phyloP scores from a whole-genome alignment of 2,888 invertebrate species.

The Drosophila atroscutellata region DNA sequence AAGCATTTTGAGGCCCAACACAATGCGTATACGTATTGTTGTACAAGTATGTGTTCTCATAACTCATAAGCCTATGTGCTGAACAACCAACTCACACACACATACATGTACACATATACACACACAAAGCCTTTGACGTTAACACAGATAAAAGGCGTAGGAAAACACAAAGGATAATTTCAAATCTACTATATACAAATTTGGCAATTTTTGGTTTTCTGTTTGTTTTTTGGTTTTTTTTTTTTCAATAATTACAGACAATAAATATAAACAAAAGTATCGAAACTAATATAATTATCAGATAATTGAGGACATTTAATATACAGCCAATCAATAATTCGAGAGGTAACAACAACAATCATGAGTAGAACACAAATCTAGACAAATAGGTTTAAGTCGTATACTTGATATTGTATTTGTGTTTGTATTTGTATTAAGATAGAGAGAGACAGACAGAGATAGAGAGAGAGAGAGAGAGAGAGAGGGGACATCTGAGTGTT shows the following conservation, averaged over 20 bases:
- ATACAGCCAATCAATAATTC: conserved; percentile 46
- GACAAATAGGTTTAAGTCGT: conserved; percentile 30
- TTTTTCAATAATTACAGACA: conserved; percentile 24
- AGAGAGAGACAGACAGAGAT: neutral
- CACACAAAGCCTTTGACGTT: conserved; percentile 22
- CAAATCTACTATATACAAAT: conserved; percentile 34
- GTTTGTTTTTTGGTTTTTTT: neutral
- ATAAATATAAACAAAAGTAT: conserved; percentile 12
- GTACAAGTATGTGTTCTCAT: conserved; percentile 8
- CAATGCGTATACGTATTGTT: conserved; percentile 31
- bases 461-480: neutral
- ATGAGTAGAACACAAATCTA: conserved; percentile 28
- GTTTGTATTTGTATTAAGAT: conserved; percentile 1
- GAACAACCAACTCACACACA: conserved; percentile 23
- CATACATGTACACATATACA: conserved; percentile 13
- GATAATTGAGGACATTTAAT: conserved; percentile 13
- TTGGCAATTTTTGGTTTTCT: conserved; percentile 30
- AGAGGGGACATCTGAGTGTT: conserved; percentile 5
- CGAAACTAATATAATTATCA: neutral
- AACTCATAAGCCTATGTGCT: conserved; percentile 32
- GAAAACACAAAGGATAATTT: conserved; percentile 22
- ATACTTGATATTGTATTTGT: conserved; percentile 19
- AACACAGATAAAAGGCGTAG: conserved; percentile 13
- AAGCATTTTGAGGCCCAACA: conserved; percentile 7
- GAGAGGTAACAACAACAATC: conserved; percentile 36